Evolutionary conservation across 2,888 invertebrate genomes (phyloP).

Genomic region (Boloria euphrosyne): DNA sequence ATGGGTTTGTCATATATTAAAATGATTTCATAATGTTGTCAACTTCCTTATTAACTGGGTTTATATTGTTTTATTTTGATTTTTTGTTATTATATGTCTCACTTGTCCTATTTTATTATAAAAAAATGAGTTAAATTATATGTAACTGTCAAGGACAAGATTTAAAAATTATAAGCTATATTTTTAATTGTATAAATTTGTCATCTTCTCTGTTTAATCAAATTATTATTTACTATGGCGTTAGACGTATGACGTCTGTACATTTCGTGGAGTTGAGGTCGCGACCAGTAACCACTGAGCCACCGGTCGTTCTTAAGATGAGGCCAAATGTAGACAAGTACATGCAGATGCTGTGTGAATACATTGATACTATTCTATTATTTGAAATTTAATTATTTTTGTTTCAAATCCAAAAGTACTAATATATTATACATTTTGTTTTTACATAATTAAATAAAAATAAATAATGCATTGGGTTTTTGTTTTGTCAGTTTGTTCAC

Average conservation of each 20-base stretch:
- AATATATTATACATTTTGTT: too few species aligned
- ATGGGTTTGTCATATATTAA: not conserved
- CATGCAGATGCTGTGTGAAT: not conserved
- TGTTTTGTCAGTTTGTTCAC: not conserved
- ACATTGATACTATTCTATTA: not conserved
- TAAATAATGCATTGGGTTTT: not conserved
- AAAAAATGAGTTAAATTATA: too few species aligned
- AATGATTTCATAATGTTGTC: conserved; percentile 9
- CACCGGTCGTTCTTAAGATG: not conserved
- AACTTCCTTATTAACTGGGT: not conserved
- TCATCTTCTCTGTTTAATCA: not conserved
- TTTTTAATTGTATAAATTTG: not conserved
- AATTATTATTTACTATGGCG: conserved; percentile 3
- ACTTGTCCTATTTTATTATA: too few species aligned
- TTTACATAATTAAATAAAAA: too few species aligned
- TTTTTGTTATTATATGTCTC: not conserved
- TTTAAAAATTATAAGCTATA: conserved; percentile 1
- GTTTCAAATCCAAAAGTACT: too few species aligned
- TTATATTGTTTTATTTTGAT: not conserved
- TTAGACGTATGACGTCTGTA: conserved; percentile 9
- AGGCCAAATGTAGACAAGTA: conserved; percentile 12
- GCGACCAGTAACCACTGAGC: conserved; percentile 5
- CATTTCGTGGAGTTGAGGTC: not conserved
- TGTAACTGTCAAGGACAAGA: not conserved
- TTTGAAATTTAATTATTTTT: too few species aligned